Conservation (phyloP, 2,888 invertebrate species). For the Drosophila subsilvestris region DNA sequence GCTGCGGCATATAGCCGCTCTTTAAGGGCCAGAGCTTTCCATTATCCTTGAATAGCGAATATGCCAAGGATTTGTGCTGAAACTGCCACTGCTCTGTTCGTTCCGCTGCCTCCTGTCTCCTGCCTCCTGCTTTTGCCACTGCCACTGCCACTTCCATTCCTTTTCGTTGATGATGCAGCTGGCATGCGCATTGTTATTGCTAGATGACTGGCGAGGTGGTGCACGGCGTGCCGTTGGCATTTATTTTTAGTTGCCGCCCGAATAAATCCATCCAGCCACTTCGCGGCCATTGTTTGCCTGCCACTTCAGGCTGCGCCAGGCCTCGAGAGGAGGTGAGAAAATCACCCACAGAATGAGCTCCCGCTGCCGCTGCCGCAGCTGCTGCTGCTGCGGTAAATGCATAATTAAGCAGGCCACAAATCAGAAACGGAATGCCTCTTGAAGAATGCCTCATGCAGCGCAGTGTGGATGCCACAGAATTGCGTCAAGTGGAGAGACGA, state of each 20-base stretch:
- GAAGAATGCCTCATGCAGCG: not conserved
- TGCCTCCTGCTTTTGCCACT: not conserved
- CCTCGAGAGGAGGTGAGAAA: not conserved
- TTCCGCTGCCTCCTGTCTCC: slow-evolving; percentile 1
- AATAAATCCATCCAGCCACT: slow-evolving; percentile 61
- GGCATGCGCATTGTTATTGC: slow-evolving; percentile 62
- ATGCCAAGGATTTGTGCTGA: slow-evolving; percentile 68
- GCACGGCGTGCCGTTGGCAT: slow-evolving; percentile 54
- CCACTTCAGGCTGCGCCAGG: not conserved
- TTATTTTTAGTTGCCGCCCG: slow-evolving; percentile 65
- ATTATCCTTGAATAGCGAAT: slow-evolving; percentile 80
- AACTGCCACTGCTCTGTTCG: slow-evolving; percentile 21
- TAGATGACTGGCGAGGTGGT: slow-evolving; percentile 50
- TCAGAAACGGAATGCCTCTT: slow-evolving; percentile 9
- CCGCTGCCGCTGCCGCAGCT: slow-evolving; percentile 2
- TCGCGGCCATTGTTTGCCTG: slow-evolving; percentile 33
- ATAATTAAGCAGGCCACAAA: slow-evolving; percentile 41
- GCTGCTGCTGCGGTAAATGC: slow-evolving; percentile 30
- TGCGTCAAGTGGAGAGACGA: too few species aligned
- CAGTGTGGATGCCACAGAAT: too few species aligned
- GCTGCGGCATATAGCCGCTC: slow-evolving; percentile 65
- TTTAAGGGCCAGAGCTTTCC: slow-evolving; percentile 70
- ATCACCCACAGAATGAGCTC: not conserved
- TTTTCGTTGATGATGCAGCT: slow-evolving; percentile 44
- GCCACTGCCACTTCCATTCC: slow-evolving; percentile 10